A percentile compares a stretch with the other conserved stretches of the same genome.
phyloP scores from a whole-genome alignment of 2,113 vertebrate genomes.

The Arenaria interpres region DNA sequence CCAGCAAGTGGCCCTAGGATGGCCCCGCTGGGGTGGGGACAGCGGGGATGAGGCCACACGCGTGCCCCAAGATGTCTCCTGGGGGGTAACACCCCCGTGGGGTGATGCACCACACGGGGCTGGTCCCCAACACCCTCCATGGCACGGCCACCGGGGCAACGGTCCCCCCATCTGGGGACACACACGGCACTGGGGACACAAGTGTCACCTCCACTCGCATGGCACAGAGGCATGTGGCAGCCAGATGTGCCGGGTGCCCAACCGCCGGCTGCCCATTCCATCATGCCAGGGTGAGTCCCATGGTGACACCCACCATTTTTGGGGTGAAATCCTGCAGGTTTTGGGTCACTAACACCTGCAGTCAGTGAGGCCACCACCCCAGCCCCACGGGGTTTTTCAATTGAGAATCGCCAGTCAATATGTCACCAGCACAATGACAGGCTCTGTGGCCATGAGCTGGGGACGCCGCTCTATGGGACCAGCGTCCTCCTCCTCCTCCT shows the following conservation, averaged over 20 bases:
- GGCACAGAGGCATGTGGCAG: rapidly evolving
- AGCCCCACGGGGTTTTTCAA: too few species aligned
- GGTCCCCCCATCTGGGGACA: neutral
- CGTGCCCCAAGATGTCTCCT: rapidly evolving
- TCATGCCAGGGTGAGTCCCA: rapidly evolving
- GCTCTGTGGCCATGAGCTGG: rapidly evolving
- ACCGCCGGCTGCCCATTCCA: rapidly evolving
- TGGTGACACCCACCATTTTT: neutral
- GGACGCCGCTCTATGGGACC: rapidly evolving
- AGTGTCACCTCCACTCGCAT: neutral
- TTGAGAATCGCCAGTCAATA: neutral
- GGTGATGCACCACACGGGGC: rapidly evolving
- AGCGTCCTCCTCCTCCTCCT: neutral
- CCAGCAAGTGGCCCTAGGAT: too few species aligned
- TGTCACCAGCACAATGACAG: neutral
- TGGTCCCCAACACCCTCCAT: neutral
- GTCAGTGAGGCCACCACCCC: rapidly evolving
- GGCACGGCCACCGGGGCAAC: rapidly evolving
- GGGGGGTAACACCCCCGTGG: rapidly evolving
- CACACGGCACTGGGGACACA: rapidly evolving
- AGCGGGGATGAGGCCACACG: rapidly evolving
- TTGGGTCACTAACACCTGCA: rapidly evolving
- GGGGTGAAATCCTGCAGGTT: neutral
- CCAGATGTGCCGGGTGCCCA: neutral
- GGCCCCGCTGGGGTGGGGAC: too few species aligned